phyloP scores from a whole-genome alignment of 2,797 vertebrate genomes.

The Tolypeutes matacus region DNA sequence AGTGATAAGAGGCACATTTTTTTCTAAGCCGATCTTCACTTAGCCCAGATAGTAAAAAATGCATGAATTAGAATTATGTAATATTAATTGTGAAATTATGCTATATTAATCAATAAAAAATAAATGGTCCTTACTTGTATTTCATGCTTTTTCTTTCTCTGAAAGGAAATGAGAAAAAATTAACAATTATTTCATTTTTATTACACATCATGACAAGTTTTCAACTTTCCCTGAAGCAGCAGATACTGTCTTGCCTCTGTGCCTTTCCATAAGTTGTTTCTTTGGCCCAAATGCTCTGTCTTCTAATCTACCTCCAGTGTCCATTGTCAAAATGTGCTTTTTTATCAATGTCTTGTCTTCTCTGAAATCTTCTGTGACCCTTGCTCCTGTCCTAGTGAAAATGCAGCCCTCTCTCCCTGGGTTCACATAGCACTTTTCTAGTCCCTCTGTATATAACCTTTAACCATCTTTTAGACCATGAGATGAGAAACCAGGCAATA shows the following conservation, averaged over 20 bases:
- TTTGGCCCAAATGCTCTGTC: not conserved
- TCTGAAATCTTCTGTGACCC: not conserved
- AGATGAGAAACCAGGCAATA: not conserved
- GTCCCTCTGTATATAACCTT: not conserved
- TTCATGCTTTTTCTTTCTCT: slow-evolving; percentile 79
- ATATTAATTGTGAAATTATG: not conserved
- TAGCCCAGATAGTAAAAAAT: not conserved
- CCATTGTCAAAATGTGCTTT: not conserved
- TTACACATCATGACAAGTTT: not conserved
- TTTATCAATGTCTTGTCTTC: not conserved
- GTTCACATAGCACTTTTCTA: not conserved
- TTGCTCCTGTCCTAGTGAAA: not conserved
- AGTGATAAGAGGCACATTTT: not conserved
- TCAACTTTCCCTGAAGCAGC: not conserved
- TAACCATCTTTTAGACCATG: not conserved
- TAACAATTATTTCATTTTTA: slow-evolving; percentile 44
- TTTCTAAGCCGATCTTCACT: not conserved
- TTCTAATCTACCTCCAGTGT: not conserved
- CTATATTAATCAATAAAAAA: not conserved
- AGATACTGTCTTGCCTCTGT: not conserved
- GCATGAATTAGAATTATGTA: not conserved
- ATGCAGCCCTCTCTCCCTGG: not conserved
- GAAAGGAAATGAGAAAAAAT: slow-evolving; percentile 71
- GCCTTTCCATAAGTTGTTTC: not conserved
- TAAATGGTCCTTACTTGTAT: slow-evolving; percentile 70